phyloP scores from a whole-genome alignment of 1,140 invertebrate genomes.

The Drosophila truncata region DNA sequence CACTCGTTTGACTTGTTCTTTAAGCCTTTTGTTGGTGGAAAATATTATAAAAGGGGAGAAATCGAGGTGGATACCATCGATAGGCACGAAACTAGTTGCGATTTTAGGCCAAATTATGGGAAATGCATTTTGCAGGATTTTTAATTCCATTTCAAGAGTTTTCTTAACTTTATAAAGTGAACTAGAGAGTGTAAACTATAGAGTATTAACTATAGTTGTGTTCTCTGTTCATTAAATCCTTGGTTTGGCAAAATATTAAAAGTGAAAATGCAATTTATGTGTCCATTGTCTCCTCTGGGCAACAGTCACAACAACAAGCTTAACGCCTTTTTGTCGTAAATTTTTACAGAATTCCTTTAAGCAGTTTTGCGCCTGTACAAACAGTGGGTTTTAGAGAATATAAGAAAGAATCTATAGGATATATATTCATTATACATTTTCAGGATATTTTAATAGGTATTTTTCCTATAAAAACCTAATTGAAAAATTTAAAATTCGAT shows the following conservation, averaged over 20 bases:
- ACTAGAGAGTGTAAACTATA: background rate
- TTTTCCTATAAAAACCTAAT: too few species aligned
- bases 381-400: conserved; percentile 15
- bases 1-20: conserved; percentile 75
- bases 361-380: background rate
- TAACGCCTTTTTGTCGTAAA: conserved; percentile 81
- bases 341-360: conserved; percentile 65
- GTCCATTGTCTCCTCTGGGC: conserved; percentile 62
- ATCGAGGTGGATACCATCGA: conserved; percentile 2
- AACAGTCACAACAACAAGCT: conserved; percentile 61
- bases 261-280: conserved; percentile 82
- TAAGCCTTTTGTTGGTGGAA: background rate
- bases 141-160: background rate
- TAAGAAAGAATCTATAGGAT: background rate
- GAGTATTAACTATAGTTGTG: too few species aligned
- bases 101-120: background rate
- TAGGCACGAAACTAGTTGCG: conserved; percentile 8
- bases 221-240: conserved; percentile 49
- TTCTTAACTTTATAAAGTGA: background rate
- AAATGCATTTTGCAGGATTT: background rate
- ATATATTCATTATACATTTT: background rate
- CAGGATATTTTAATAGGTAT: too few species aligned
- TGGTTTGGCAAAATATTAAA: conserved; percentile 70
- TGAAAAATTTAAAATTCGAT: too few species aligned
- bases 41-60: conserved; percentile 4